Evolutionary conservation across 2,888 invertebrate genomes (phyloP), one percentile per base, ranked within the genome.

Genomic region (Hypercompe scribonia): DNA sequence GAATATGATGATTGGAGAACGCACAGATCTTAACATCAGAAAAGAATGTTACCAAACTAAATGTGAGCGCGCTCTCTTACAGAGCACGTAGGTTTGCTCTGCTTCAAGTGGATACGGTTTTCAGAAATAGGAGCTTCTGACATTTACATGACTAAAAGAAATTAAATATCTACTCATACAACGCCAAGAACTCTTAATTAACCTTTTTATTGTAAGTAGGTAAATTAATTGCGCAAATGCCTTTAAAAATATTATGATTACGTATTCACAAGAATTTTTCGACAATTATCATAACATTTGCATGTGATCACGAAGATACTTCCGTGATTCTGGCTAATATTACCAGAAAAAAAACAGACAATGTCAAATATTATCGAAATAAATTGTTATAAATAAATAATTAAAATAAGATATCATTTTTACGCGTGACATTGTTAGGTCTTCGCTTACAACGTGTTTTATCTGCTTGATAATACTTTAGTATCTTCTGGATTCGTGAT

Each of bases 391-490:
- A 58, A 58, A 58, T 58, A 61, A 66, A 11, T 46, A 46, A 66
- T 66, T 66, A 68, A 10, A 46, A 46, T 68, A 10, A 24, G 34
- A 68, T 61, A 68, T 34, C 50, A 54, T 28, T 54, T 28, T 13
- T 10, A 54, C 34, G 54, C 68, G 54, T 68, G 50, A 34, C 54
- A 54, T 28, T 50, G 3, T 68, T 24, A 33, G n/a, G 68, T 34
- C 21, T 31, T 61, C 54, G 54, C 54, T 34, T n/a, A 50, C 7
- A 34, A 68, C 54, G 50, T 54, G 68, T 34, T 15, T 68, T 68
- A 68, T 68, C 68, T 68, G 50, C 54, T 68, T 54, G 34, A 54
- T 68, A n/a, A 50, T n/a, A 21, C 54, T 68, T n/a, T n/a, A n/a
- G 34, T 46, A 46, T 46, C 42, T 46, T 15, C 54, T 68, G 15